A percentile compares a stretch with the other conserved stretches of the same genome.
Evolutionary conservation across 2,888 invertebrate genomes (phyloP).

Genomic region (Teleogryllus oceanicus): DNA sequence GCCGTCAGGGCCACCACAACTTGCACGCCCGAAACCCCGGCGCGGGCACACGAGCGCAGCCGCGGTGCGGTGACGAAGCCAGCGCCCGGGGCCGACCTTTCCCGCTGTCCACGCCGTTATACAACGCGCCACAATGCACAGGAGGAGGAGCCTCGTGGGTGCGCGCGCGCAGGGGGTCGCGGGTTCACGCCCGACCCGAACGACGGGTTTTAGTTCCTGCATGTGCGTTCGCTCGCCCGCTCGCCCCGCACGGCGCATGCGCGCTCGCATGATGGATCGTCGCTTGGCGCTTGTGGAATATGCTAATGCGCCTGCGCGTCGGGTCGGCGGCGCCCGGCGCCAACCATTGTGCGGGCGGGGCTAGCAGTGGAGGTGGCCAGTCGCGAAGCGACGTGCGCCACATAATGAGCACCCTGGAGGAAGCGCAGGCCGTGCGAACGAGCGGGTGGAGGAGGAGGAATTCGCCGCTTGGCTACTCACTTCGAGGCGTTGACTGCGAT

Average conservation of each 20-base stretch:
- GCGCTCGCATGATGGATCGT: neutral
- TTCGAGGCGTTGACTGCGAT: too few species aligned
- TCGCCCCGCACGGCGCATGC: too few species aligned
- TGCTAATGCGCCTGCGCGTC: neutral
- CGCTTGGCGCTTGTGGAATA: neutral
- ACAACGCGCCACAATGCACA: neutral
- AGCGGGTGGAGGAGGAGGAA: too few species aligned
- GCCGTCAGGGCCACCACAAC: too few species aligned
- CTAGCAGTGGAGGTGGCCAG: too few species aligned
- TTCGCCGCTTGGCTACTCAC: too few species aligned
- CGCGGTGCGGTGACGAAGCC: too few species aligned
- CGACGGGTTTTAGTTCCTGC: slow-evolving; percentile 18
- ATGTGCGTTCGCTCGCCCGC: neutral
- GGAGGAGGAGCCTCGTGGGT: neutral
- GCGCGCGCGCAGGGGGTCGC: neutral
- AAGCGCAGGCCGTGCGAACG: too few species aligned
- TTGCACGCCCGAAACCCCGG: too few species aligned
- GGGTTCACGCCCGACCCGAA: slow-evolving; percentile 18
- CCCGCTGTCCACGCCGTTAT: neutral
- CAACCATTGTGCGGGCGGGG: neutral
- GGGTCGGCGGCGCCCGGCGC: neutral
- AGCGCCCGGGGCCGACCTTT: neutral
- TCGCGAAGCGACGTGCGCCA: too few species aligned
- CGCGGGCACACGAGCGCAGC: too few species aligned
- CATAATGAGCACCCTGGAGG: too few species aligned